Evolutionary conservation across 2,888 invertebrate species (phyloP).

Genomic region (Marronus borbonicus): DNA sequence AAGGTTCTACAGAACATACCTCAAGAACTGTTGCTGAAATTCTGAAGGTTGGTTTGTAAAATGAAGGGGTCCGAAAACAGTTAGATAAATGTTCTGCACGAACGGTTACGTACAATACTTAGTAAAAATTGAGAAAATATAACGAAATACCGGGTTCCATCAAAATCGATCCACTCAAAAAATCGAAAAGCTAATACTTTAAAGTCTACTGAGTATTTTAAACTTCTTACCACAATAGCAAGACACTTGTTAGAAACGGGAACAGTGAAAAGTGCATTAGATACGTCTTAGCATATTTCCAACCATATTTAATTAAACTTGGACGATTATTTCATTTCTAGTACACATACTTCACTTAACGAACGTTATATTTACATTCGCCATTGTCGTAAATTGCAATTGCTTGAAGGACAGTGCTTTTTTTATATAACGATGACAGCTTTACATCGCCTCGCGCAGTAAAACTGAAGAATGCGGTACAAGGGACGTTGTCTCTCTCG

Average conservation of each 20-base stretch:
- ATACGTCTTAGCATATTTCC: background rate
- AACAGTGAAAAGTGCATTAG: background rate
- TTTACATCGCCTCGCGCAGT: background rate
- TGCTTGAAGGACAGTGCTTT: constrained; percentile 13
- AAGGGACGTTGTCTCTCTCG: background rate
- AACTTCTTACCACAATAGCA: no score
- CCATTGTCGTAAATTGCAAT: constrained; percentile 15
- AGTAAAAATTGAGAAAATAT: no score
- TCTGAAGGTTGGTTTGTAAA: no score
- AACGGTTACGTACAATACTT: no score
- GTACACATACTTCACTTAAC: background rate
- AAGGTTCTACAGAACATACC: no score
- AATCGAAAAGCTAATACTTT: no score
- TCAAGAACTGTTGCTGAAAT: no score
- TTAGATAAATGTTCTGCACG: no score
- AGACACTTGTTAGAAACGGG: background rate
- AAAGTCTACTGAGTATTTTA: no score
- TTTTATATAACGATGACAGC: background rate
- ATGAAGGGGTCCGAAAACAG: no score
- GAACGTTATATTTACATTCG: background rate
- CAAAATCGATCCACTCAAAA: no score
- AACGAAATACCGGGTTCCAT: no score
- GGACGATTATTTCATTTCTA: background rate
- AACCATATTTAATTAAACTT: background rate
- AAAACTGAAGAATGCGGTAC: constrained; percentile 16